These are phyloP conservation scores for Poicephalus gulielmi DNA, from an alignment of 2,113 vertebrate species.

Conservation along the genomic window DNA sequence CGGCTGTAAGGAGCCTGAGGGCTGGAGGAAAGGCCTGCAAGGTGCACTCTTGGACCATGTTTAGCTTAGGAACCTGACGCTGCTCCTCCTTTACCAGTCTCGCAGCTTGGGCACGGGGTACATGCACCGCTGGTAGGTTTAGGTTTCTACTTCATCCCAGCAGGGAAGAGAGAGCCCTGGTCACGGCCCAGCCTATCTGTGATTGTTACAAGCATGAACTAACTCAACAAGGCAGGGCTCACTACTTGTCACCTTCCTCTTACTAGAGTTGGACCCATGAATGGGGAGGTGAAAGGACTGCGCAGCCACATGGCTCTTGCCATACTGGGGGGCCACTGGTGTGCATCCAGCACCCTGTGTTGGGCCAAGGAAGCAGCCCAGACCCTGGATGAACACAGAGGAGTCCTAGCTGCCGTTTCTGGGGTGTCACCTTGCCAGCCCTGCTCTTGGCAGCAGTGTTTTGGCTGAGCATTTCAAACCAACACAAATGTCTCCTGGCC, in stretches of 20 bases:
- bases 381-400: not conserved
- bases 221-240: not conserved
- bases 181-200: not conserved
- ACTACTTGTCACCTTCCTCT: not conserved
- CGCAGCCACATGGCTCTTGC: rapidly evolving
- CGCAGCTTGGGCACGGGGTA: not conserved
- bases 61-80: not conserved
- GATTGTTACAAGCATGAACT: not conserved
- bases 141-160: not conserved
- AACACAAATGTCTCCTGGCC: not conserved
- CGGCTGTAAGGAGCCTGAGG: not conserved
- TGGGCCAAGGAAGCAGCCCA: not conserved
- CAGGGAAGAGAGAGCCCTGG: not conserved
- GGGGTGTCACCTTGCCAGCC: not conserved
- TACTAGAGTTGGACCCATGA: not conserved
- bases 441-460: not conserved
- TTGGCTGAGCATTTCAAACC: not conserved
- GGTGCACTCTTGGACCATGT: rapidly evolving
- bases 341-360: rapidly evolving
- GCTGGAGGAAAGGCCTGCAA: not conserved
- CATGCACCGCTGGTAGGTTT: rapidly evolving
- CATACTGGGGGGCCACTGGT: rapidly evolving
- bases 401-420: not conserved
- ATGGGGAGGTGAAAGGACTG: not conserved
- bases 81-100: not conserved